phyloP scores from a whole-genome alignment of 1,140 invertebrate genomes.

The Leptopilina clavipes region DNA sequence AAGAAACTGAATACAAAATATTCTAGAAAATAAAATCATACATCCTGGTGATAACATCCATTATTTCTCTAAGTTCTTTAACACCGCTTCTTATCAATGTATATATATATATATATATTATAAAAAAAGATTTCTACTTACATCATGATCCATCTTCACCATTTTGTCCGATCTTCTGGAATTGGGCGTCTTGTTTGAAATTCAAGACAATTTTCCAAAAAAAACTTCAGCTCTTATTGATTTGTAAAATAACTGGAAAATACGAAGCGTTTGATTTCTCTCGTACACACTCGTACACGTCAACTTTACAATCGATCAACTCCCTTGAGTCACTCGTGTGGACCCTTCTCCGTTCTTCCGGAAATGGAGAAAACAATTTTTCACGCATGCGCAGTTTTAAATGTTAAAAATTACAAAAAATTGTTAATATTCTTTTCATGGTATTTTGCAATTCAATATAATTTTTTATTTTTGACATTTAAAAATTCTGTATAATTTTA shows the following conservation, averaged over 20 bases:
- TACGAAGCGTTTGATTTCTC: not conserved
- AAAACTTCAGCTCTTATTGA: not conserved
- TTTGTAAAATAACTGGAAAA: not conserved
- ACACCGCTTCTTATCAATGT: no score
- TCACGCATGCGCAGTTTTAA: not conserved
- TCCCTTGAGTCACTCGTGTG: conserved; percentile 11
- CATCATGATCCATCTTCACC: conserved; percentile 74
- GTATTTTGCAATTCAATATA: not conserved
- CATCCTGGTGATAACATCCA: no score
- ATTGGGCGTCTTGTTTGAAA: conserved; percentile 7
- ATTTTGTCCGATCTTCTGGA: conserved; percentile 56
- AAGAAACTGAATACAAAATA: no score
- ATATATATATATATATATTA: no score
- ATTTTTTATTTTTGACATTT: not conserved
- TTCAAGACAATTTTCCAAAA: conserved; percentile 24
- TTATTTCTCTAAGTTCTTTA: no score
- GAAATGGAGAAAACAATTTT: not conserved
- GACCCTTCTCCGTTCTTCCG: not conserved
- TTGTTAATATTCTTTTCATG: not conserved
- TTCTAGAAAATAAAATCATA: no score
- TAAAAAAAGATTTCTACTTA: conserved; percentile 54
- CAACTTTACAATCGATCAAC: conserved; percentile 5
- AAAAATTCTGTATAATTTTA: not conserved
- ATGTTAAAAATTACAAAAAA: not conserved
- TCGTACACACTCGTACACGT: not conserved